Evolutionary conservation across 2,797 vertebrate species (phyloP).

Genomic region (Manis crassicaudata): DNA sequence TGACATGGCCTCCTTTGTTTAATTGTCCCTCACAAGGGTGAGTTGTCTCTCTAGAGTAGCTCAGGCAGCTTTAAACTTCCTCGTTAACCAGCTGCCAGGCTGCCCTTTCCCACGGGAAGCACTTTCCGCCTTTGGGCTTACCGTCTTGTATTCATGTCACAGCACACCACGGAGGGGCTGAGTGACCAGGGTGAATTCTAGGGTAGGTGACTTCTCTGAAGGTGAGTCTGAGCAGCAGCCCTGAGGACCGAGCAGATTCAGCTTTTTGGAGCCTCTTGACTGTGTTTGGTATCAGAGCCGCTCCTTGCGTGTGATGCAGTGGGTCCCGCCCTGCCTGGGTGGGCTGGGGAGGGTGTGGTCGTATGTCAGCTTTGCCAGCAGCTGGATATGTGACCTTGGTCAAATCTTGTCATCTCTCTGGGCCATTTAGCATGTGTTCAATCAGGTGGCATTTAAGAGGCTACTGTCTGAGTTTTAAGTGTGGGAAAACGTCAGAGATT

Average conservation of each 20-base stretch:
- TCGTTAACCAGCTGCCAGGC: neutral
- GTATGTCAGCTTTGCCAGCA: neutral
- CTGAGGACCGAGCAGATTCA: neutral
- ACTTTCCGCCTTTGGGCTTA: neutral
- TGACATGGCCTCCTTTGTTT: neutral
- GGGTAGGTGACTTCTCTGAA: neutral
- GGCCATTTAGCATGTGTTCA: neutral
- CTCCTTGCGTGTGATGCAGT: accelerated
- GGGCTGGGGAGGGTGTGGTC: neutral
- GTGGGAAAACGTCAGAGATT: neutral
- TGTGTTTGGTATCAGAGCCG: neutral
- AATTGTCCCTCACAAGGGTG: neutral
- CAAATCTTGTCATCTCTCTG: neutral
- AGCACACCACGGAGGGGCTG: neutral
- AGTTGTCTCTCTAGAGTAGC: neutral
- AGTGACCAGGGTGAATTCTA: neutral
- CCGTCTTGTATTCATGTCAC: neutral
- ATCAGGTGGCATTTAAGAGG: neutral
- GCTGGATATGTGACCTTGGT: neutral
- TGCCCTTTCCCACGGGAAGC: neutral
- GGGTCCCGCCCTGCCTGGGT: neutral
- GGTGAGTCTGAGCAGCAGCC: neutral
- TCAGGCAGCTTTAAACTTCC: neutral
- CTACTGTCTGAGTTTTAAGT: neutral
- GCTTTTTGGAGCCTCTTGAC: neutral